Conservation (phyloP, 2,888 invertebrate species). For the Amphipyra berbera region DNA sequence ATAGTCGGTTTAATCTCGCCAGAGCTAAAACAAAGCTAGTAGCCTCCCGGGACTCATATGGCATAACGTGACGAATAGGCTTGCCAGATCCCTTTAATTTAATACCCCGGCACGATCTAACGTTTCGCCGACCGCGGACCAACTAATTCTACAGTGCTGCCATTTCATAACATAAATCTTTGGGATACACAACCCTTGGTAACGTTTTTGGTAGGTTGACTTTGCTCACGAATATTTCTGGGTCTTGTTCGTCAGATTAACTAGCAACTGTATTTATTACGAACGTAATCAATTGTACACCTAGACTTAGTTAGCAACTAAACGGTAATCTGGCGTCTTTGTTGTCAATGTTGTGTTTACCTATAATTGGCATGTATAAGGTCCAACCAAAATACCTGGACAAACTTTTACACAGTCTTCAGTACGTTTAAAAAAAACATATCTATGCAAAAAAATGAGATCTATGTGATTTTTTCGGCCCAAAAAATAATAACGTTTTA, state of each 20-base stretch:
- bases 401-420: too few relatives aligned
- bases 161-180: slow-evolving; percentile 55
- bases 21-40: slow-evolving; percentile 68
- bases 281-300: too few relatives aligned
- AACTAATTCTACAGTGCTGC: slow-evolving; percentile 56
- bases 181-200: slow-evolving; percentile 45
- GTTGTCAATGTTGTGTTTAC: too few relatives aligned
- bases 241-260: slow-evolving; percentile 24
- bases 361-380: too few relatives aligned
- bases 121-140: slow-evolving; percentile 46
- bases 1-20: slow-evolving; percentile 66
- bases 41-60: slow-evolving; percentile 68
- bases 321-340: too few relatives aligned
- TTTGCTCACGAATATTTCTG: slow-evolving; percentile 47
- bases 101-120: slow-evolving; percentile 52
- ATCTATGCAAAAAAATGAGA: too few relatives aligned
- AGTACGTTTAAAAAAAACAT: too few relatives aligned
- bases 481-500: too few relatives aligned
- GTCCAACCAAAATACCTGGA: too few relatives aligned
- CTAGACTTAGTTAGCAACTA: too few relatives aligned
- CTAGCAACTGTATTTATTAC: not conserved
- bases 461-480: too few relatives aligned
- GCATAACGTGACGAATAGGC: slow-evolving; percentile 73
- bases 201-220: slow-evolving; percentile 38
- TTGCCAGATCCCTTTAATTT: slow-evolving; percentile 69